Evolutionary conservation across 2,888 invertebrate genomes (phyloP).

Genomic region (Oscheius sp.): DNA sequence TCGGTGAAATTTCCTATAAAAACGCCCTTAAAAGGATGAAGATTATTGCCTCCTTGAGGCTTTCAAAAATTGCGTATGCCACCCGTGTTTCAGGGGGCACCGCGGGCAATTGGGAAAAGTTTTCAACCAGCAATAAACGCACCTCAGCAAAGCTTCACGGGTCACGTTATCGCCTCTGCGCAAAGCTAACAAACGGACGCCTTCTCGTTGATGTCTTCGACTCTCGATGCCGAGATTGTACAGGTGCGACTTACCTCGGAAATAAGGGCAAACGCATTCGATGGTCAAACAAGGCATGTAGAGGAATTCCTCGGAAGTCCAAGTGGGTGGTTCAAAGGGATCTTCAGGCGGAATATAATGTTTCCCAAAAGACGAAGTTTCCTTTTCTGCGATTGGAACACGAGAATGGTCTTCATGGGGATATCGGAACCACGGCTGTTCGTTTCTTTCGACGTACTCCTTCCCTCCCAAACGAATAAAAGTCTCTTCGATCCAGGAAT

Average conservation of each 20-base stretch:
- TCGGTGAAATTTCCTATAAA: constrained; percentile 27
- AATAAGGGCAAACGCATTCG: constrained; percentile 58
- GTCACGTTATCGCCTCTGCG: constrained; percentile 70
- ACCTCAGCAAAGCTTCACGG: constrained; percentile 69
- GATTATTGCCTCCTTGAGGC: constrained; percentile 4
- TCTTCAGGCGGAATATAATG: constrained; percentile 56
- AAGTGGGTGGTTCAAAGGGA: constrained; percentile 40
- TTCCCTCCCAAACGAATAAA: constrained; percentile 34
- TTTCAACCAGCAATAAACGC: constrained; percentile 70
- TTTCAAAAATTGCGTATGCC: constrained; percentile 63
- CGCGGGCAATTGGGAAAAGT: constrained; percentile 69
- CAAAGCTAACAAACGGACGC: constrained; percentile 69
- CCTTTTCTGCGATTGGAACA: constrained; percentile 35
- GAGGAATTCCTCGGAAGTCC: constrained; percentile 38
- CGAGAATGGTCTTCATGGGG: constrained; percentile 48
- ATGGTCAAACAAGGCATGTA: constrained; percentile 57
- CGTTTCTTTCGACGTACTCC: constrained; percentile 43
- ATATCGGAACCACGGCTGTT: constrained; percentile 57
- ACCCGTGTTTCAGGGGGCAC: constrained; percentile 62
- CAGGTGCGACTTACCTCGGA: constrained; percentile 56
- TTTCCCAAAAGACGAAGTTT: constrained; percentile 49
- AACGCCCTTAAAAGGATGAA: too few species aligned
- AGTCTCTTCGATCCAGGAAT: background rate
- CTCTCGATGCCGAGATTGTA: constrained; percentile 69
- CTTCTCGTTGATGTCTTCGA: constrained; percentile 69